Evolutionary conservation across 2,888 invertebrate species (phyloP).

Genomic region (Dynastes maya): DNA sequence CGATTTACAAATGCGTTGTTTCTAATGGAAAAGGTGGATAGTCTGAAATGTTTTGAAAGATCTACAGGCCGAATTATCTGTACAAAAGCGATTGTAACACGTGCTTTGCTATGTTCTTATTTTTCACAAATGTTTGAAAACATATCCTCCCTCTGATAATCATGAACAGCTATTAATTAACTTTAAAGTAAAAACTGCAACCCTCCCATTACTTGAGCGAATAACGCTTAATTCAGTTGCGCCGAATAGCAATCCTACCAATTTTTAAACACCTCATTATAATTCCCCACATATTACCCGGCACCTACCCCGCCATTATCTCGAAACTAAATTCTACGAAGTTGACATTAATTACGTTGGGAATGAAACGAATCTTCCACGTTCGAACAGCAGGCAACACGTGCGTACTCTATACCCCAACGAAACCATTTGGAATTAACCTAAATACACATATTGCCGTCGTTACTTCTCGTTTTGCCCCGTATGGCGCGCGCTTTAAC

Average conservation of each 20-base stretch:
- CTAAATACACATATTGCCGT: constrained; percentile 16
- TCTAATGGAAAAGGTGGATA: too few relatives aligned
- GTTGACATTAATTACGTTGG: constrained; percentile 20
- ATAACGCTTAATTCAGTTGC: too few relatives aligned
- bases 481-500: not conserved
- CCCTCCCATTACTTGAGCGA: too few relatives aligned
- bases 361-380: constrained; percentile 18
- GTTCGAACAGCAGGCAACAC: constrained; percentile 12
- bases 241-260: not conserved
- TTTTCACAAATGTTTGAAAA: too few relatives aligned
- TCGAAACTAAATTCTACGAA: constrained; percentile 6
- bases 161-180: too few relatives aligned
- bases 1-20: too few relatives aligned
- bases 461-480: not conserved
- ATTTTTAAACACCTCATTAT: constrained; percentile 5
- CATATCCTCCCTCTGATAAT: too few relatives aligned
- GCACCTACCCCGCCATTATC: not conserved
- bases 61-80: too few relatives aligned
- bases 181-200: too few relatives aligned
- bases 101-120: too few relatives aligned
- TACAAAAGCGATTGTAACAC: too few relatives aligned
- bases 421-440: constrained; percentile 13
- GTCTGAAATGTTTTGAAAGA: too few relatives aligned
- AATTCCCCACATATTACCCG: constrained; percentile 1
- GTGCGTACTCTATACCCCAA: constrained; percentile 3